Evolutionary conservation across 2,888 invertebrate species (phyloP).

Genomic region (Eupeodes luniger): DNA sequence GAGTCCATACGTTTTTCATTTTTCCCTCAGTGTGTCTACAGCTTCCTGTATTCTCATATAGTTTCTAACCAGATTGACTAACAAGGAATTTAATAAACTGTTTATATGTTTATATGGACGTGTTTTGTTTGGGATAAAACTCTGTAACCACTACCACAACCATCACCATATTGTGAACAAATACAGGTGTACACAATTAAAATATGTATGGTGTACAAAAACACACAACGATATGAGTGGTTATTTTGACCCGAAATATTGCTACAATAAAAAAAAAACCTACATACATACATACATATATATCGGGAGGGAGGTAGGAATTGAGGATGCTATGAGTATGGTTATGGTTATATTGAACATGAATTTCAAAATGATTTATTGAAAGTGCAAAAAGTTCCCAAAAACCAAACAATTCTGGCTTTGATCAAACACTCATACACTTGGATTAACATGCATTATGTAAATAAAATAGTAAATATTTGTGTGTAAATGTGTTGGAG

Average conservation of each 20-base stretch:
- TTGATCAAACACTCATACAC: neutral
- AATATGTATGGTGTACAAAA: neutral
- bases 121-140: constrained; percentile 3
- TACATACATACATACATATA: no score
- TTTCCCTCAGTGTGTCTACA: no score
- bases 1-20: no score
- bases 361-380: constrained; percentile 12
- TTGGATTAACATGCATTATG: neutral
- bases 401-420: constrained; percentile 10
- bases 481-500: neutral
- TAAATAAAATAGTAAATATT: no score
- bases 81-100: constrained; percentile 19
- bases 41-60: neutral
- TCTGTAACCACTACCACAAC: constrained; percentile 19
- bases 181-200: constrained; percentile 10
- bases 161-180: constrained; percentile 1
- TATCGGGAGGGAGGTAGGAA: no score
- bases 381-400: neutral
- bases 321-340: no score
- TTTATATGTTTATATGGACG: neutral
- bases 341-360: neutral
- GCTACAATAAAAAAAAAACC: neutral
- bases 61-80: constrained; percentile 9
- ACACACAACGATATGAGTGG: neutral
- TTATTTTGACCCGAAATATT: neutral